phyloP scores from a whole-genome alignment of 2,888 invertebrate genomes.

The Sympetrum striolatum region DNA sequence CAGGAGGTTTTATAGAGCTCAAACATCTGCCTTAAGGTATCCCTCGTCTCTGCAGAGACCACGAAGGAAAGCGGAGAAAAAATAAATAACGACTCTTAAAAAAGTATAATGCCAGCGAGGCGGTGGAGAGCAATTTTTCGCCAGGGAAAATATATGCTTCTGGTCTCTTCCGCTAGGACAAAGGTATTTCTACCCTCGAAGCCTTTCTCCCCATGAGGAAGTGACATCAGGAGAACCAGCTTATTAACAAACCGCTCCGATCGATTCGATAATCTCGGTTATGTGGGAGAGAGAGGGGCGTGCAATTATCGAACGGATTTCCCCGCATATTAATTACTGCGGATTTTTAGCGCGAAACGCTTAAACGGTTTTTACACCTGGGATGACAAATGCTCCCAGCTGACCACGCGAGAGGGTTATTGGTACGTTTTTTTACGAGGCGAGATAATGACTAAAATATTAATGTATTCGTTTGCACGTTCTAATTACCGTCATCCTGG shows the following conservation, averaged over 20 bases:
- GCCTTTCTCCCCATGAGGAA: background rate
- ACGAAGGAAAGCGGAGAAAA: background rate
- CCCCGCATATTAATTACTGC: background rate
- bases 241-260: background rate
- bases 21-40: slow-evolving; percentile 33
- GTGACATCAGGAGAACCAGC: background rate
- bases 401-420: background rate
- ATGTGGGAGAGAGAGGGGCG: background rate
- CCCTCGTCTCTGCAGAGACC: background rate
- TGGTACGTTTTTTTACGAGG: background rate
- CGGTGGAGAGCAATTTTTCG: background rate
- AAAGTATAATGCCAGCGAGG: background rate
- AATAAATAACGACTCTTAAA: background rate
- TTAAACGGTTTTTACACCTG: background rate
- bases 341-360: background rate
- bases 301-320: background rate
- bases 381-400: background rate
- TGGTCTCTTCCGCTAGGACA: background rate
- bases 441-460: background rate
- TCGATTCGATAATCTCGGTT: background rate
- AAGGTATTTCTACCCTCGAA: background rate
- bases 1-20: background rate
- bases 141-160: background rate
- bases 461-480: too few relatives aligned
- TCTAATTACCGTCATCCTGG: too few relatives aligned